These are phyloP conservation scores for Arctopsyche grandis DNA, from an alignment of 1,140 invertebrate genomes.

Conservation along the genomic window DNA sequence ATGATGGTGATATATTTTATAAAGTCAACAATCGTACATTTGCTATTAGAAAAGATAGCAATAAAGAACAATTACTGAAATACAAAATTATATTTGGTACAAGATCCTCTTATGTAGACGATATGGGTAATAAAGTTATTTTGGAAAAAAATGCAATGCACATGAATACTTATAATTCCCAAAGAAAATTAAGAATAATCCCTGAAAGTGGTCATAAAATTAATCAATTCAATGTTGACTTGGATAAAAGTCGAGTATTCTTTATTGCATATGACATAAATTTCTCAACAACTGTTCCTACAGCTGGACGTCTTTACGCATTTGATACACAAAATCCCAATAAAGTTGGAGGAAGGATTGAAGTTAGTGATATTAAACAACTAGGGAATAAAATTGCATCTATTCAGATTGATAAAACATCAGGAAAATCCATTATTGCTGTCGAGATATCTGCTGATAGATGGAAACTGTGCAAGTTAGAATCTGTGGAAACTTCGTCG, in stretches of 20 bases:
- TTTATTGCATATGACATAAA: not conserved
- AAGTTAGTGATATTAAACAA: not conserved
- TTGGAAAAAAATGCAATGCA: not conserved
- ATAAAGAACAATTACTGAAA: not conserved
- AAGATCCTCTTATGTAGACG: not conserved
- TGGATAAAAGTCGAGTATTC: not conserved
- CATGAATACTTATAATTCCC: not conserved
- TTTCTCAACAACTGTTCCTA: not conserved
- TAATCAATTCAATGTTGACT: not conserved
- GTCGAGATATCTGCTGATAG: not conserved
- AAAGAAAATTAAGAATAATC: not conserved
- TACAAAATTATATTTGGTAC: not conserved
- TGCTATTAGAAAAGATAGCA: not conserved
- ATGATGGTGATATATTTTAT: slow-evolving; percentile 10
- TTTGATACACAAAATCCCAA: not conserved
- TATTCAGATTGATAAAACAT: slow-evolving; percentile 1
- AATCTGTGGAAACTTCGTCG: not conserved
- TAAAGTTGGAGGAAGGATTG: not conserved
- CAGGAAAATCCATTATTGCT: not conserved
- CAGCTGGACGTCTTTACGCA: not conserved
- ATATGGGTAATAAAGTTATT: slow-evolving; percentile 9
- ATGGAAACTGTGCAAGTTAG: slow-evolving; percentile 8
- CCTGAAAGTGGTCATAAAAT: not conserved
- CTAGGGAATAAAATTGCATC: not conserved
- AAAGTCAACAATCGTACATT: not conserved